Percentiles rank a stretch among this genome's conserved stretches.
phyloP scores from a whole-genome alignment of 2,888 invertebrate genomes.

The Megamerina dolium region DNA sequence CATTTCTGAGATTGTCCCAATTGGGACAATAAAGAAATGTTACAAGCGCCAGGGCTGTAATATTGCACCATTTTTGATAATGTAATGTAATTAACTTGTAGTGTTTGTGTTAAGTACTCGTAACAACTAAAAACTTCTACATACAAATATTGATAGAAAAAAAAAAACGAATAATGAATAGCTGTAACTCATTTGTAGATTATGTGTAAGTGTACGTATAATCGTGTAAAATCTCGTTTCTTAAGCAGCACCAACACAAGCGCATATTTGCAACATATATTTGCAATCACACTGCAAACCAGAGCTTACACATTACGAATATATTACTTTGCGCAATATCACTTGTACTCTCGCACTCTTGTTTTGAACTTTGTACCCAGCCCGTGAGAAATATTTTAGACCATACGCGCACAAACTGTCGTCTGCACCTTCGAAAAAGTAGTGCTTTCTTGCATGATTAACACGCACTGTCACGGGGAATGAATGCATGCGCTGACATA shows the following conservation, averaged over 20 bases:
- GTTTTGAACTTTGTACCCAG: too few species aligned
- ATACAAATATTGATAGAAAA: conserved; percentile 17
- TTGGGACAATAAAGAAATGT: conserved; percentile 41
- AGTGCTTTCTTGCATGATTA: too few species aligned
- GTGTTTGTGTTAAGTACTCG: conserved; percentile 36
- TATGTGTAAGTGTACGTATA: conserved; percentile 24
- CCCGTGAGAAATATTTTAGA: too few species aligned
- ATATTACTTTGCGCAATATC: too few species aligned
- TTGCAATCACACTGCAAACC: neutral
- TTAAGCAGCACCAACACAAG: too few species aligned
- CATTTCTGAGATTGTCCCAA: conserved; percentile 30
- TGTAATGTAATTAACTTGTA: conserved; percentile 31
- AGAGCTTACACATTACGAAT: too few species aligned
- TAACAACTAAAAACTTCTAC: neutral
- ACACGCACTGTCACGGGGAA: too few species aligned
- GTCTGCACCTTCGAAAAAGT: too few species aligned
- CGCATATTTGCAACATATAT: neutral
- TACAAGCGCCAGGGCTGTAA: conserved; percentile 45
- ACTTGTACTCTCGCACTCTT: too few species aligned
- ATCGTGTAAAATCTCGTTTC: too few species aligned
- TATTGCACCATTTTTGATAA: conserved; percentile 45
- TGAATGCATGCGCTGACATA: too few species aligned
- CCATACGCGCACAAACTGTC: too few species aligned
- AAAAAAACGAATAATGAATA: conserved; percentile 4
- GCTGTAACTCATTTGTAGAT: conserved; percentile 16